Conservation (phyloP, 2,113 vertebrate species). For the Connochaetes taurinus region DNA sequence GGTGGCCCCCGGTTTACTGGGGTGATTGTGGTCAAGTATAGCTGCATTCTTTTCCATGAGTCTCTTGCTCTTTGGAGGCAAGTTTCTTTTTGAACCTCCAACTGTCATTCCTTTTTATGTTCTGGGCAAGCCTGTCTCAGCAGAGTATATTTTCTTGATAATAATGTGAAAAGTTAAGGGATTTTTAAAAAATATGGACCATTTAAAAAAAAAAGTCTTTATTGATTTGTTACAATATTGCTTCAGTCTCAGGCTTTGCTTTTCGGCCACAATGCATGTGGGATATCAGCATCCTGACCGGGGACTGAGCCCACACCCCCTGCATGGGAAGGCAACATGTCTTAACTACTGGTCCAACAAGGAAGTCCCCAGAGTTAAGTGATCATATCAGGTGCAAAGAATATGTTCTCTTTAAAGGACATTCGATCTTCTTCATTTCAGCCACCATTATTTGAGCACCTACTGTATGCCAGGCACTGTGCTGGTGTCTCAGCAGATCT, state of each 20-base stretch:
- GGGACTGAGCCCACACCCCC: neutral
- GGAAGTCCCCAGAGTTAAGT: neutral
- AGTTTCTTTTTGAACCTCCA: neutral
- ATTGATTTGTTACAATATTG: neutral
- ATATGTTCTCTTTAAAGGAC: neutral
- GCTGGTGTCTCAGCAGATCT: neutral
- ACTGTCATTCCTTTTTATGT: neutral
- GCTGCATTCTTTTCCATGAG: neutral
- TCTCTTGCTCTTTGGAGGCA: neutral
- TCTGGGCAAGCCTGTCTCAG: neutral
- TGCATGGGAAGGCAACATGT: neutral
- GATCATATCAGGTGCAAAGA: neutral
- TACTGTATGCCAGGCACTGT: too few relatives aligned
- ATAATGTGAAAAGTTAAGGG: neutral
- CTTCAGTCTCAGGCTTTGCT: neutral
- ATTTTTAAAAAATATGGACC: neutral
- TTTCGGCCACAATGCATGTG: neutral
- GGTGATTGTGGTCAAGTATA: neutral
- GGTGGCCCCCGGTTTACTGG: neutral
- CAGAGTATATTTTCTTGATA: neutral
- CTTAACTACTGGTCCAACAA: neutral
- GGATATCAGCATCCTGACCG: rapidly evolving
- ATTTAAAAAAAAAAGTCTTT: neutral
- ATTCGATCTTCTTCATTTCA: neutral
- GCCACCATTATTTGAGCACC: neutral